Evolutionary conservation across 2,888 invertebrate genomes (phyloP), one percentile per base, ranked within the genome.

Genomic region (Vanessa cardui): DNA sequence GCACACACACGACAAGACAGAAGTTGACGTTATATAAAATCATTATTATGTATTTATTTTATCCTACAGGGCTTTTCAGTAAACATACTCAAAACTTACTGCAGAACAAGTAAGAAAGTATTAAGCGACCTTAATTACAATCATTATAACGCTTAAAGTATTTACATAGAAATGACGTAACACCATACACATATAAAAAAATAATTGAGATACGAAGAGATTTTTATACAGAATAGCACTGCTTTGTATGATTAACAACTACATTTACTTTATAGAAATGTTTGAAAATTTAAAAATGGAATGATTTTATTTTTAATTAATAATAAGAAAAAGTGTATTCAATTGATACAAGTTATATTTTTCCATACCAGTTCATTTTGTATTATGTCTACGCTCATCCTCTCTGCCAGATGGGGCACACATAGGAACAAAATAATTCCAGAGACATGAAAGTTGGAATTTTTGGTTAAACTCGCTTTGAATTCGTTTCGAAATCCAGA

Each of bases 401-500:
- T 15, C 18, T 62, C 18, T 58, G 58, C 33, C 66, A 69, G 64
- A 67, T 66, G 70, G 62, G 20, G 65, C 46, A 49, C 47, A 70
- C 46, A 64, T 59, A 64, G 64, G 59, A 70, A 67, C 52, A 66
- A 66, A 72, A 58, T 64, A 66, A 65, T 72, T 67, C 72, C 60
- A 63, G 59, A 60, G 64, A 65, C 60, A 54, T 70, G 65, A 67
- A 72, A 73, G 65, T 70, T 70, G 56, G 64, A 71, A 56, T 69
- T 66, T 63, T 66, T 69, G 61, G 62, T 50, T 44, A 52, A 60
- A 61, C 54, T 61, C 66, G 64, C 63, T 62, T 66, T 33, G 54
- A 66, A 66, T 69, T 66, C 50, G 52, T 52, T 70, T 65, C 26
- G 46, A 47, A 66, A 64, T 68, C 63, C 52, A 52, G 66, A 61